These are phyloP conservation scores for Sebastolobus altivelis DNA, from an alignment of 2,797 vertebrate genomes.

Conservation along the genomic window DNA sequence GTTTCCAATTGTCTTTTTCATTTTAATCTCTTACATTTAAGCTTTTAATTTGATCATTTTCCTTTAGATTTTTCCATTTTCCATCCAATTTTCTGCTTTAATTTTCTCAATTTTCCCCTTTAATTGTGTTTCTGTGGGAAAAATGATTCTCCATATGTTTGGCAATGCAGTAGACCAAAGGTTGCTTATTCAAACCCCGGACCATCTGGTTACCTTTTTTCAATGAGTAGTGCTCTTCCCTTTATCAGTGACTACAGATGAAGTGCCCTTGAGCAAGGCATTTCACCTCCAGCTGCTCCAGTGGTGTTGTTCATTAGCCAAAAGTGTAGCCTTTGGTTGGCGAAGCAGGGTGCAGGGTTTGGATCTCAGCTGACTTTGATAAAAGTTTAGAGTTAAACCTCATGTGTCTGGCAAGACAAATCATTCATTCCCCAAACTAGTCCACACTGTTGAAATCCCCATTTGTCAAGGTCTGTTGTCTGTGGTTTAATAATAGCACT, in stretches of 20 bases:
- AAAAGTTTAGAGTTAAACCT: slow-evolving; percentile 18
- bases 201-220: slow-evolving; percentile 13
- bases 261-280: slow-evolving; percentile 27
- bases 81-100: not conserved
- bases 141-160: not conserved
- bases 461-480: slow-evolving; percentile 40
- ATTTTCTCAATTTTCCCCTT: not conserved
- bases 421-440: slow-evolving; percentile 3
- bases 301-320: not conserved
- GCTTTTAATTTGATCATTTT: not conserved
- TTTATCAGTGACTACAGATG: not conserved
- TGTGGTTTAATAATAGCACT: slow-evolving; percentile 15
- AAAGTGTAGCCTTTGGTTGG: not conserved
- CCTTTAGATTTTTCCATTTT: not conserved
- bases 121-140: slow-evolving; percentile 1
- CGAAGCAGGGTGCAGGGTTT: not conserved
- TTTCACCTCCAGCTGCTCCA: slow-evolving; percentile 9
- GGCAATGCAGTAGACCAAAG: not conserved
- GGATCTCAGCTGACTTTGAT: slow-evolving; percentile 9
- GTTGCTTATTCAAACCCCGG: not conserved
- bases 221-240: not conserved
- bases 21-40: not conserved
- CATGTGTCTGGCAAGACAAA: slow-evolving; percentile 2
- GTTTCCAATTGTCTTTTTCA: not conserved
- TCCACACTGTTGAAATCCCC: slow-evolving; percentile 21